Evolutionary conservation across 1,140 invertebrate species (phyloP).

Genomic region (Frieseomelitta varia): DNA sequence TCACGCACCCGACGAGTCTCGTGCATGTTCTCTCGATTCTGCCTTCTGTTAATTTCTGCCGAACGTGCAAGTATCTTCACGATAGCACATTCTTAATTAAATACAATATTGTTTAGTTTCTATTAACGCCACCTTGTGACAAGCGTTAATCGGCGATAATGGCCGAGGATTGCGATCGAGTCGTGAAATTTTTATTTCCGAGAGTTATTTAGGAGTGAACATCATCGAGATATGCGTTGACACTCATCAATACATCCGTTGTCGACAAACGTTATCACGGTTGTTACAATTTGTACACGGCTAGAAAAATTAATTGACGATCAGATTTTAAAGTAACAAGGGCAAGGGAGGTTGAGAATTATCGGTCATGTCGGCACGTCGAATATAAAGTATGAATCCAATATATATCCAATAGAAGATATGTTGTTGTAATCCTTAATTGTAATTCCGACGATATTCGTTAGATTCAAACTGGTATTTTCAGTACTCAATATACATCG

Average conservation of each 20-base stretch:
- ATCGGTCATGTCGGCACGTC: not conserved
- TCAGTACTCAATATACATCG: conserved; percentile 20
- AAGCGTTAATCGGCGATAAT: not conserved
- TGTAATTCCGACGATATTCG: not conserved
- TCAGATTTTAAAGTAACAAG: conserved; percentile 17
- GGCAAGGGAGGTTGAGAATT: too few species aligned
- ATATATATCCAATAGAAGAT: conserved; percentile 41
- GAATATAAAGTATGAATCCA: conserved; percentile 36
- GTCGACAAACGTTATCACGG: not conserved
- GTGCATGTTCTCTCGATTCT: not conserved
- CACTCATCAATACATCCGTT: not conserved
- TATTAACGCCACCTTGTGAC: not conserved
- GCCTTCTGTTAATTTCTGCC: not conserved
- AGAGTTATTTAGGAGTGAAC: not conserved
- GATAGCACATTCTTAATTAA: not conserved
- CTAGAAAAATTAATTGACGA: conserved; percentile 48
- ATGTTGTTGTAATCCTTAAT: conserved; percentile 22
- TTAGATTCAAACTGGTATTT: conserved; percentile 34
- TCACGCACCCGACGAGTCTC: not conserved
- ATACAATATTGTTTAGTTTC: not conserved
- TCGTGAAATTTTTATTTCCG: not conserved
- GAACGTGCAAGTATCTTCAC: not conserved
- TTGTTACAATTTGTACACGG: conserved; percentile 6
- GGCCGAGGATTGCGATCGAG: not conserved
- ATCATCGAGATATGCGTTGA: conserved; percentile 4